phyloP scores from a whole-genome alignment of 2,113 vertebrate genomes.

The Coturnix japonica region DNA sequence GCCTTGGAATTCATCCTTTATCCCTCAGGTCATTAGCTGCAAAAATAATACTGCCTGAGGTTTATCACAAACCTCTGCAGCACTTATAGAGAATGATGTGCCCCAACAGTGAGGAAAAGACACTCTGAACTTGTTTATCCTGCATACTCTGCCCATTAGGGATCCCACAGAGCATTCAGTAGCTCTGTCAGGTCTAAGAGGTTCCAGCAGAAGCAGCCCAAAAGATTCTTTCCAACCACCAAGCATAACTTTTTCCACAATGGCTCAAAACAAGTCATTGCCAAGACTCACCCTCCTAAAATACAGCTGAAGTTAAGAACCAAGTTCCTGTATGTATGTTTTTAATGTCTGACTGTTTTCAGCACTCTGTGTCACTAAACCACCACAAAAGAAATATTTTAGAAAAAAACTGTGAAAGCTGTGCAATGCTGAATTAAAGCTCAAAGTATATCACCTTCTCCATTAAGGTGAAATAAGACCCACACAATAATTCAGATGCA shows the following conservation, averaged over 20 bases:
- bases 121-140: neutral
- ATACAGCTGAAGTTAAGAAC: neutral
- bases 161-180: neutral
- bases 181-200: neutral
- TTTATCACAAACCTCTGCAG: neutral
- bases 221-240: conserved; percentile 7
- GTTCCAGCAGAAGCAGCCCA: neutral
- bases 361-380: neutral
- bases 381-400: neutral
- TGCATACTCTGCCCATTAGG: neutral
- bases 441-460: neutral
- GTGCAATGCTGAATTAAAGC: neutral
- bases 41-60: neutral
- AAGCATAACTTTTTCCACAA: conserved; percentile 17
- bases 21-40: neutral
- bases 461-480: neutral
- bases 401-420: neutral
- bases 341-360: neutral
- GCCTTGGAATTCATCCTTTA: accelerated
- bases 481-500: neutral
- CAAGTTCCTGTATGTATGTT: neutral
- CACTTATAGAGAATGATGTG: neutral
- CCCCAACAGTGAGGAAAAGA: neutral
- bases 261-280: neutral
- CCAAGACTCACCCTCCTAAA: conserved; percentile 16